Conservation (phyloP, 2,888 invertebrate species). For the Dasysyrphus tricinctus region DNA sequence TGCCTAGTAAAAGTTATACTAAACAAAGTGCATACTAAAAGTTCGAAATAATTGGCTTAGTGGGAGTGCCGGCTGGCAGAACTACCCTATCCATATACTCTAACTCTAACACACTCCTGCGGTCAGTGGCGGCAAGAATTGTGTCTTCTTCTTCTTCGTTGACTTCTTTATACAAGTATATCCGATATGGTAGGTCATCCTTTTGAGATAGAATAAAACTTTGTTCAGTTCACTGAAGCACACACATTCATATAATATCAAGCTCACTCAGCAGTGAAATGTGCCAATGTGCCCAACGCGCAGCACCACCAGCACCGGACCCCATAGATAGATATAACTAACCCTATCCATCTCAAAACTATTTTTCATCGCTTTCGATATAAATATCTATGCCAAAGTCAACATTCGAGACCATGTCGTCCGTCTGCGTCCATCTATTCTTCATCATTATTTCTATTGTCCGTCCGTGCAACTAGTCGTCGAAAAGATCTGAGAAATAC, state of each 20-base stretch:
- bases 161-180: slow-evolving; percentile 4
- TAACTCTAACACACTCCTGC: slow-evolving; percentile 26
- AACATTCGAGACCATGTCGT: slow-evolving; percentile 60
- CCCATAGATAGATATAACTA: slow-evolving; percentile 1
- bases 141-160: slow-evolving; percentile 3
- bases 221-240: slow-evolving; percentile 33
- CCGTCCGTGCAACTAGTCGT: slow-evolving; percentile 37
- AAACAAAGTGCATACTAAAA: slow-evolving; percentile 40
- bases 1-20: slow-evolving; percentile 6
- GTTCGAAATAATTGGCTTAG: slow-evolving; percentile 67
- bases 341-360: slow-evolving; percentile 35
- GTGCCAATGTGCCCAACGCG: slow-evolving; percentile 33
- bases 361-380: slow-evolving; percentile 50
- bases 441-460: slow-evolving; percentile 62
- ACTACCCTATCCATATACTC: slow-evolving; percentile 15
- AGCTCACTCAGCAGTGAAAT: slow-evolving; percentile 28
- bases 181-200: slow-evolving; percentile 39
- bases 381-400: slow-evolving; percentile 72
- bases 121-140: slow-evolving; percentile 30
- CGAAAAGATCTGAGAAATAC: slow-evolving; percentile 24
- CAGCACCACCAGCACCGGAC: slow-evolving; percentile 9
- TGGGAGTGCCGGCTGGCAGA: slow-evolving; percentile 65
- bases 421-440: slow-evolving; percentile 55
- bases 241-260: slow-evolving; percentile 9
- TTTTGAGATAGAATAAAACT: slow-evolving; percentile 39